Base-by-base conservation (phyloP, 2,113 vertebrate genomes). In the Lasiurus cinereus region DNA sequence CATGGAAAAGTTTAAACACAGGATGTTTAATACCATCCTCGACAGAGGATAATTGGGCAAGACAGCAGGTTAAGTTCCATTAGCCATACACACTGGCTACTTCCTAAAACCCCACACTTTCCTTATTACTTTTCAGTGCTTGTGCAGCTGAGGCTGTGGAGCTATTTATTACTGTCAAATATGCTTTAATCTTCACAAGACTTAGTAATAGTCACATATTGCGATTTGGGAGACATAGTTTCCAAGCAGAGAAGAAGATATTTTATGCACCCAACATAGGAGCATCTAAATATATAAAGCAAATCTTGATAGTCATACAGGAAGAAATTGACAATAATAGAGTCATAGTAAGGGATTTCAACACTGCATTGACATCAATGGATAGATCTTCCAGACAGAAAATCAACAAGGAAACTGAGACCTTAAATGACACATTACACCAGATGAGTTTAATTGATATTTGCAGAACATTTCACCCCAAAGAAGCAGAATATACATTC, bases 41-140 rank as follows among this genome's bases (percentile, higher is more conserved):
- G 54, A 88, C n/a, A 88, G 6, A 33, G 67, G 48, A 64, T n/a
- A 92, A 54, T 39, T 88, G 72, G 83, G 91, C n/a, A 89, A 94
- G 72, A 77, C 9, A 39, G 21, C 36, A 84, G 59, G 22, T n/a
- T n/a, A 48, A 70, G 19, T 90, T 52, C 74, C 80, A 82, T 82
- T 14, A 84, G 92, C 12, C 48, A 14, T 9, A 67, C 2, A 36
- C 21, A 33, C 64, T 21, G 46, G 36, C 54, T 78, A 4, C 50
- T 80, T 96, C 74, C 80, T 36, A 66, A 88, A 84, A 67, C 14
- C 18, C 31, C 18, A n/a, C 6, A 31, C n/a, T 33, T 88, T 78
- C 54, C 90, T 50, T 74, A 48, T 89, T 93, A 27, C 59, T 27
- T 62, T 31, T 62, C 13, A 62, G 78, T 83, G 78, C 74, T 59